Evolutionary conservation across 2,888 invertebrate species (phyloP).

Genomic region (Hirtodrosophila confusa): DNA sequence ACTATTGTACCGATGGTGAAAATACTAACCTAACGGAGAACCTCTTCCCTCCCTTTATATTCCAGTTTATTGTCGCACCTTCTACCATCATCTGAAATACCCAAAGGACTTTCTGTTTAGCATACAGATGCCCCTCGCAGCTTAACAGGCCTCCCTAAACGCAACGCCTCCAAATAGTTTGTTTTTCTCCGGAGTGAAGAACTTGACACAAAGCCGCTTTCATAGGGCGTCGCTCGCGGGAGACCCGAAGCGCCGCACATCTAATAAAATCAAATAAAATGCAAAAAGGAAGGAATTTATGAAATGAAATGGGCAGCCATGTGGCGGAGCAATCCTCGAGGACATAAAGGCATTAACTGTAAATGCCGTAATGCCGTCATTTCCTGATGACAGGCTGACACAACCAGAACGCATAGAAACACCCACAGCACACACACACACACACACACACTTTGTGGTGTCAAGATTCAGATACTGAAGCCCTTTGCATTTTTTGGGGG

Average conservation of each 20-base stretch:
- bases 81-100: not conserved
- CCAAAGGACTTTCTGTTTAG: constrained; percentile 33
- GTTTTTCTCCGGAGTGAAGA: constrained; percentile 2
- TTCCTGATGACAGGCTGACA: constrained; percentile 70
- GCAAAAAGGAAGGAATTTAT: constrained; percentile 47
- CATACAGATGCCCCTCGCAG: constrained; percentile 39
- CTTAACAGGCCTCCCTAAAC: not conserved
- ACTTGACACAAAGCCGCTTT: constrained; percentile 7
- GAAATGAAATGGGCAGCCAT: constrained; percentile 41
- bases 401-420: constrained; percentile 39
- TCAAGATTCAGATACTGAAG: constrained; percentile 17
- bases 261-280: constrained; percentile 74
- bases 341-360: constrained; percentile 78
- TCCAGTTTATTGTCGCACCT: constrained; percentile 10
- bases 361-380: constrained; percentile 77
- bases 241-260: constrained; percentile 28
- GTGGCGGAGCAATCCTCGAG: constrained; percentile 63
- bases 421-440: constrained; percentile 6
- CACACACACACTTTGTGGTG: constrained; percentile 1
- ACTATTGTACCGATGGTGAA: no score
- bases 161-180: constrained; percentile 31
- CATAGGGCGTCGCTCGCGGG: constrained; percentile 4
- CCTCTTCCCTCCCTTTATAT: no score
- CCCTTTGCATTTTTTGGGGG: constrained; percentile 18
- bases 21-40: no score